phyloP scores from a whole-genome alignment of 2,888 invertebrate genomes.

The Tipula unca region DNA sequence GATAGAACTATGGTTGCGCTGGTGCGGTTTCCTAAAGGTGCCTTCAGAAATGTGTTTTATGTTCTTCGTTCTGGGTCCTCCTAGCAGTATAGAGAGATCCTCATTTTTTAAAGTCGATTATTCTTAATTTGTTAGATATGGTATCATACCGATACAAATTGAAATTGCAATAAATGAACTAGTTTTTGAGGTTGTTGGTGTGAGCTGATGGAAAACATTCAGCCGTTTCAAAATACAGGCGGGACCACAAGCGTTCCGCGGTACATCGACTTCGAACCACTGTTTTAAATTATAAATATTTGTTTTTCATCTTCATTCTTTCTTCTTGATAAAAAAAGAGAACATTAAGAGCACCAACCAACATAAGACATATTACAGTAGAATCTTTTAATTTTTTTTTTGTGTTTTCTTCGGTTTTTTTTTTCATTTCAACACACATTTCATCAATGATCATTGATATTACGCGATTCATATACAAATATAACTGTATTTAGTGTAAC shows the following conservation, averaged over 20 bases:
- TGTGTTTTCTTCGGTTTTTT: not conserved
- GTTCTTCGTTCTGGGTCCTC: no score
- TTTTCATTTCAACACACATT: not conserved
- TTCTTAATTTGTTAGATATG: no score
- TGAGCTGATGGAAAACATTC: no score
- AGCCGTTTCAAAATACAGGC: no score
- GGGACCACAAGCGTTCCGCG: not conserved
- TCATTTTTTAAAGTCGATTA: no score
- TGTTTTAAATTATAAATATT: not conserved
- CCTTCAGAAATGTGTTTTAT: no score
- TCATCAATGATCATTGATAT: constrained; percentile 14
- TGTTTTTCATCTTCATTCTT: not conserved
- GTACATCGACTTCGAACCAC: not conserved
- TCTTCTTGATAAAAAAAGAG: not conserved
- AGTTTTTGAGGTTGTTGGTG: no score
- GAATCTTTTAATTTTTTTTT: not conserved
- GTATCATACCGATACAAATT: no score
- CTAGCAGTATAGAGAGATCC: no score
- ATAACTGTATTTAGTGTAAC: constrained; percentile 9
- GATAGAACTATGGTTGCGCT: no score
- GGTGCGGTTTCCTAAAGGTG: no score
- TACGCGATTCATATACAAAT: constrained; percentile 14
- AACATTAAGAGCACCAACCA: constrained; percentile 14
- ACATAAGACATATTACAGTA: constrained; percentile 8
- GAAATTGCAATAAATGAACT: no score